These are phyloP conservation scores for Lampris incognitus DNA, from an alignment of 2,113 vertebrate genomes.

Conservation along the genomic window DNA sequence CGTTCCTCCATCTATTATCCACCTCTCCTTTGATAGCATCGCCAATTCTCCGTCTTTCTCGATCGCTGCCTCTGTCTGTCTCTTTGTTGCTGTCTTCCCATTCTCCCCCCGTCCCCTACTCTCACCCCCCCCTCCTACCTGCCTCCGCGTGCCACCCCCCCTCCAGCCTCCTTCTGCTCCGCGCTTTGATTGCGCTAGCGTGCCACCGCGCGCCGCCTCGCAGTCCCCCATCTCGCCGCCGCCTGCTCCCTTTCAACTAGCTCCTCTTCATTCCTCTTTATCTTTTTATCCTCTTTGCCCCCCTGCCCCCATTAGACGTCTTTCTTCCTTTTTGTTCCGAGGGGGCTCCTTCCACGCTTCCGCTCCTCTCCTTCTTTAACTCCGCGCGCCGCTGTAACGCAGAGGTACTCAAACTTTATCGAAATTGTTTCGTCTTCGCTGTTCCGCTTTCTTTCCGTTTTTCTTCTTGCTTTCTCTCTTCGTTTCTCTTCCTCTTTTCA, in stretches of 20 bases:
- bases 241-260: constrained; percentile 49
- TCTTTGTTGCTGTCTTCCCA: background rate
- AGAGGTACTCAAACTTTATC: constrained; percentile 41
- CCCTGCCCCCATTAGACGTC: background rate
- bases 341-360: constrained; percentile 3
- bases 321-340: background rate
- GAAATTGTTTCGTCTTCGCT: constrained; percentile 22
- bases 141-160: background rate
- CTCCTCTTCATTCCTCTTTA: constrained; percentile 44
- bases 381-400: constrained; percentile 7
- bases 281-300: constrained; percentile 33
- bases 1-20: constrained; percentile 54
- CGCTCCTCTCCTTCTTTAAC: constrained; percentile 54
- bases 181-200: constrained; percentile 50
- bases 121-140: constrained; percentile 14
- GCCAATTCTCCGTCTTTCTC: constrained; percentile 50
- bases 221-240: constrained; percentile 24
- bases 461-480: constrained; percentile 24
- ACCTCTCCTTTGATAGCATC: constrained; percentile 62
- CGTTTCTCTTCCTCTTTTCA: background rate
- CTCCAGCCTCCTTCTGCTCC: background rate
- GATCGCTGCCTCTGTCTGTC: constrained; percentile 28
- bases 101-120: background rate
- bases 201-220: constrained; percentile 27
- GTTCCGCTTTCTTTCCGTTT: constrained; percentile 9